Evolutionary conservation across 2,113 vertebrate genomes (phyloP).

Genomic region (Gymnorhina tibicen): DNA sequence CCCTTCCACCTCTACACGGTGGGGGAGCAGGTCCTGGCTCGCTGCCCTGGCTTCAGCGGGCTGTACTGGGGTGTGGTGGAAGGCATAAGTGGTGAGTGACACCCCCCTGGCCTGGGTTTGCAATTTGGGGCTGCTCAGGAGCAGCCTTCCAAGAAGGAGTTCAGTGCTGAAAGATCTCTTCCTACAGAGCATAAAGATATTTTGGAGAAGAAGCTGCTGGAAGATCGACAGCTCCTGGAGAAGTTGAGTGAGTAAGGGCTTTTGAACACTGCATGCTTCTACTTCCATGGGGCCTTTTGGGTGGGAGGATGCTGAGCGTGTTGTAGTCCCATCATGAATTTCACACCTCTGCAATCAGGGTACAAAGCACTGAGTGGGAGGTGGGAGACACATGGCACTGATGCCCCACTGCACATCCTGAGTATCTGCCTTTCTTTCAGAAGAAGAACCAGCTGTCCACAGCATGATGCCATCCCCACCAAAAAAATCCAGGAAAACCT

Average conservation of each 20-base stretch:
- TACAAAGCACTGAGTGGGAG: neutral
- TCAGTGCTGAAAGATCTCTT: neutral
- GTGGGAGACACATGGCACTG: accelerated
- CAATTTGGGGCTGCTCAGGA: neutral
- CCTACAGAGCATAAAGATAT: conserved; percentile 28
- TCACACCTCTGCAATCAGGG: no score
- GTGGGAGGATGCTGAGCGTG: neutral
- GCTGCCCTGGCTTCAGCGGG: conserved; percentile 45
- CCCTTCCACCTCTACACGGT: conserved; percentile 42
- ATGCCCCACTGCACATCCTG: neutral
- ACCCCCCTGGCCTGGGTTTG: neutral
- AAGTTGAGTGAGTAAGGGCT: conserved; percentile 35
- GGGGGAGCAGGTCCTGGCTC: conserved; percentile 56
- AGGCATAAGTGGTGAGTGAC: conserved; percentile 53
- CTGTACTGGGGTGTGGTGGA: conserved; percentile 58
- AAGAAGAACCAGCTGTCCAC: neutral
- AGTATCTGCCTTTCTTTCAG: neutral
- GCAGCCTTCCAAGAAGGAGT: neutral
- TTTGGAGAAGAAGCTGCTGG: conserved; percentile 55
- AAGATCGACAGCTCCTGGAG: conserved; percentile 40
- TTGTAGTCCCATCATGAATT: neutral
- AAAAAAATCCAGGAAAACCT: conserved; percentile 65
- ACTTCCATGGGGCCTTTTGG: neutral
- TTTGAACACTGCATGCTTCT: neutral
- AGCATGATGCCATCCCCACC: neutral